Evolutionary conservation across 2,797 vertebrate species (phyloP).

Genomic region (Apodemus agrarius): DNA sequence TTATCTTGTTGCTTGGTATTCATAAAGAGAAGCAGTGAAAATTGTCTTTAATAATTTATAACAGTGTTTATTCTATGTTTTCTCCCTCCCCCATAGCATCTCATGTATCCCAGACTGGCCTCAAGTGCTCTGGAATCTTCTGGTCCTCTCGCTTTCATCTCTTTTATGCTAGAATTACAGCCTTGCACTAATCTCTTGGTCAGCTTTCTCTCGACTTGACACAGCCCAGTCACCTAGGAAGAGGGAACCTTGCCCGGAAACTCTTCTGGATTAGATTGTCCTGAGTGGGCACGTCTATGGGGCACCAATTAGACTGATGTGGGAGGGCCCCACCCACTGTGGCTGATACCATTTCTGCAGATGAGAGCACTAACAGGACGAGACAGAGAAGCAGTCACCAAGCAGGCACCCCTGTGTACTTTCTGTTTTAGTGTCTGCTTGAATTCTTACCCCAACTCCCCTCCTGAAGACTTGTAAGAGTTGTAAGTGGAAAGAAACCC

Average conservation of each 20-base stretch:
- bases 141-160: neutral
- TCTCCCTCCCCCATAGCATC: neutral
- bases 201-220: neutral
- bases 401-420: neutral
- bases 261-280: neutral
- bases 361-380: too few species aligned
- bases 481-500: neutral
- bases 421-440: neutral
- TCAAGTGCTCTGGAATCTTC: neutral
- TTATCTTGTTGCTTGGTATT: neutral
- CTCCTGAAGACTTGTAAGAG: neutral
- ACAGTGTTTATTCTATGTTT: conserved; percentile 16
- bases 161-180: neutral
- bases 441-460: neutral
- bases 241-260: neutral
- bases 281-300: neutral
- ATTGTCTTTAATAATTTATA: neutral
- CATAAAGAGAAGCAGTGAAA: neutral
- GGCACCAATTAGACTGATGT: too few species aligned
- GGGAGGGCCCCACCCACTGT: neutral
- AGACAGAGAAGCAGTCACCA: neutral
- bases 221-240: neutral
- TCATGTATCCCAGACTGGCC: neutral
- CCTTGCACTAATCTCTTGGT: neutral
- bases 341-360: neutral